Conservation (phyloP, 2,888 invertebrate genomes). For the Zelleria hepariella region DNA sequence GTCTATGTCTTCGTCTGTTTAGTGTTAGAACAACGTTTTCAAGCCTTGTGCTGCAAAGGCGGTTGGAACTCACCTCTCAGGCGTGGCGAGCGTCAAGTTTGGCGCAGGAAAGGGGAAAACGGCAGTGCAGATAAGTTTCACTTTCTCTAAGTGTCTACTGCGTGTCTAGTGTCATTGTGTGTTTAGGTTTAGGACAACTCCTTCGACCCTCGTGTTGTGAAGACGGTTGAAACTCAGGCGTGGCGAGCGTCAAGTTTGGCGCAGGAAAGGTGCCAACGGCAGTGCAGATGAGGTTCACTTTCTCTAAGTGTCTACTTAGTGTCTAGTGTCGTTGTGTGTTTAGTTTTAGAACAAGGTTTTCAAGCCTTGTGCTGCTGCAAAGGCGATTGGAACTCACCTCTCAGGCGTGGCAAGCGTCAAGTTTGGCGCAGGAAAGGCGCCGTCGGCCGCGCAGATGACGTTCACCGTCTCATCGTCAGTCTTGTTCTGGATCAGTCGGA, state of each 20-base stretch:
- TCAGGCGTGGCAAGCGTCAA: slow-evolving; percentile 64
- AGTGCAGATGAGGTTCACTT: slow-evolving; percentile 68
- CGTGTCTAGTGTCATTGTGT: too few species aligned
- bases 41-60: too few species aligned
- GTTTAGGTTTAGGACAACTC: too few species aligned
- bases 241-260: slow-evolving; percentile 66
- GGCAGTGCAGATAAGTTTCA: slow-evolving; percentile 70
- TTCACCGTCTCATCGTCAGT: slow-evolving; percentile 64
- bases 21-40: too few species aligned
- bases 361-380: too few species aligned
- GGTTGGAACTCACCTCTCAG: slow-evolving; percentile 60
- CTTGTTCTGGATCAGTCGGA: slow-evolving; percentile 67
- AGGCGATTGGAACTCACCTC: too few species aligned
- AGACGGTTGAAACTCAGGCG: too few species aligned
- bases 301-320: too few species aligned
- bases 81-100: slow-evolving; percentile 62
- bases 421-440: slow-evolving; percentile 70
- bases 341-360: slow-evolving; percentile 70
- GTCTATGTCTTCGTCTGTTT: slow-evolving; percentile 65
- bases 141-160: too few species aligned
- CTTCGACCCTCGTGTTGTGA: too few species aligned
- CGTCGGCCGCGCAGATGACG: slow-evolving; percentile 70
- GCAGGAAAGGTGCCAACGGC: slow-evolving; percentile 70
- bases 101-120: slow-evolving; percentile 72
- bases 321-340: slow-evolving; percentile 64